phyloP scores from a whole-genome alignment of 1,140 invertebrate genomes.

The Hermetia illucens region DNA sequence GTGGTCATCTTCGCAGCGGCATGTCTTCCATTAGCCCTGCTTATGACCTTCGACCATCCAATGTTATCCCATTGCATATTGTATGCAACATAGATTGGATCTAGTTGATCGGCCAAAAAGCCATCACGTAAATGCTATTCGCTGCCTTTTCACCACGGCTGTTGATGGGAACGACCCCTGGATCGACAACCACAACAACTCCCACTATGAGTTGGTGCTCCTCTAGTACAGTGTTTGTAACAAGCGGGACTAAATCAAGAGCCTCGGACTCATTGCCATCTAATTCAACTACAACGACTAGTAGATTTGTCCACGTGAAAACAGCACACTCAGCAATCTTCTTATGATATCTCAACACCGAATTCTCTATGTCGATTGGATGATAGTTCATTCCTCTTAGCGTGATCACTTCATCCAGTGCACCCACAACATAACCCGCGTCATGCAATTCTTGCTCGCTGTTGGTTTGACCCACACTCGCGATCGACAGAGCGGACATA shows the following conservation, averaged over 20 bases:
- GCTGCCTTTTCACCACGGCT: constrained; percentile 98
- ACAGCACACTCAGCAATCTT: constrained; percentile 98
- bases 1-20: too few species aligned
- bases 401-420: constrained; percentile 95
- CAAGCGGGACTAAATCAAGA: constrained; percentile 91
- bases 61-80: too few species aligned
- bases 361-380: constrained; percentile 98
- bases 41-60: too few species aligned
- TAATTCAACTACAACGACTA: constrained; percentile 95
- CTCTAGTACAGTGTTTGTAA: constrained; percentile 96
- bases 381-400: constrained; percentile 98
- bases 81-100: constrained; percentile 99
- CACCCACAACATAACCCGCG: constrained; percentile 97
- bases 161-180: constrained; percentile 96
- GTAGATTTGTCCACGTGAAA: constrained; percentile 97
- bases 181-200: constrained; percentile 96
- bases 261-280: constrained; percentile 98
- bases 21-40: too few species aligned
- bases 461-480: constrained; percentile 20
- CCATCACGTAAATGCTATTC: constrained; percentile 97
- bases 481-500: constrained; percentile 22
- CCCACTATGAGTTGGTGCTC: constrained; percentile 98
- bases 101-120: constrained; percentile 94
- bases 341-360: constrained; percentile 92
- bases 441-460: constrained; percentile 81